phyloP scores from a whole-genome alignment of 2,888 invertebrate genomes.

The Pristionchus maxplancki region DNA sequence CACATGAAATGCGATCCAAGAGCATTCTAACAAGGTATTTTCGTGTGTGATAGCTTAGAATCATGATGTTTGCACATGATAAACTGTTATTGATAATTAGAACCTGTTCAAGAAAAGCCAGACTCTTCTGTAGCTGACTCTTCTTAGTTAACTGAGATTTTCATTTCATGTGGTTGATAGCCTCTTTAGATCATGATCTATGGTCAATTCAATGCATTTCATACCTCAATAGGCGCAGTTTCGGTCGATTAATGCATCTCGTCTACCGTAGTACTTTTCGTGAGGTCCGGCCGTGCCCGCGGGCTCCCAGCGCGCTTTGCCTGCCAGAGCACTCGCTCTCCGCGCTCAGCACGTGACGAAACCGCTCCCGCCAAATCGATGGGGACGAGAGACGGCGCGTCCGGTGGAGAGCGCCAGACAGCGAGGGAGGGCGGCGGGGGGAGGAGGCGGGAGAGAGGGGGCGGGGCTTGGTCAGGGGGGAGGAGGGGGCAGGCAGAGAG shows the following conservation, averaged over 20 bases:
- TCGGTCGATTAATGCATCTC: neutral
- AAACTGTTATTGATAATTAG: no score
- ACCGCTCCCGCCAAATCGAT: constrained; percentile 20
- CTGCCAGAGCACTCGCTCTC: neutral
- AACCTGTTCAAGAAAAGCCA: no score
- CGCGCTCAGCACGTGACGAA: constrained; percentile 15
- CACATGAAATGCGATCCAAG: no score
- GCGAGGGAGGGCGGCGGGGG: neutral
- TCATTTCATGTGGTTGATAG: no score
- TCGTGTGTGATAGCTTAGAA: no score
- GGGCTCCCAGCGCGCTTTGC: constrained; percentile 22
- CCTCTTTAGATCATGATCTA: no score
- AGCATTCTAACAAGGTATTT: no score
- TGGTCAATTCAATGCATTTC: no score
- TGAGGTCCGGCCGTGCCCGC: neutral
- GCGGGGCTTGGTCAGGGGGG: neutral
- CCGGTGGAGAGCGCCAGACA: neutral
- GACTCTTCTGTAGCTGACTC: no score
- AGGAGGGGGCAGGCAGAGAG: neutral
- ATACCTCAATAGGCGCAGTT: no score
- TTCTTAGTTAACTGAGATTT: no score
- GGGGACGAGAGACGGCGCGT: neutral
- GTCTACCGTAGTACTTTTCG: neutral
- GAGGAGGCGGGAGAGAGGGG: neutral
- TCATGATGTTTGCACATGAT: no score